These are phyloP conservation scores for Hydrolagus affinis DNA, from an alignment of 2,113 vertebrate genomes.

Conservation along the genomic window DNA sequence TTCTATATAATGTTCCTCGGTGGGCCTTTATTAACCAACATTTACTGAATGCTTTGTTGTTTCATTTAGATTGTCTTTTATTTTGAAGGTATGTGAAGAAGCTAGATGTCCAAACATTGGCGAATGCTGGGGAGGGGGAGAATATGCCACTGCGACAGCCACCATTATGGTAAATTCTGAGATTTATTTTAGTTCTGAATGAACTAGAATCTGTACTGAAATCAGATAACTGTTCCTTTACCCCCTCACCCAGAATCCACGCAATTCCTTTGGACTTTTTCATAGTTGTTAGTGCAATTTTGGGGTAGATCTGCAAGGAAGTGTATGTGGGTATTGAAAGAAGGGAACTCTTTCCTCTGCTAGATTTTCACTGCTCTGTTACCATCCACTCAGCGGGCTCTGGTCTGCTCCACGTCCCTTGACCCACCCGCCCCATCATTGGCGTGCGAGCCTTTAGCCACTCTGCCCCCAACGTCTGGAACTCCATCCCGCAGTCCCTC, in stretches of 20 bases:
- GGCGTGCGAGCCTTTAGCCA: too few relatives aligned
- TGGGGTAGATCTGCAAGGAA: neutral
- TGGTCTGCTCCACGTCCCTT: too few relatives aligned
- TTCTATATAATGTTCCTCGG: neutral
- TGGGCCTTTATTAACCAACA: neutral
- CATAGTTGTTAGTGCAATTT: neutral
- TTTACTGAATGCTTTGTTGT: neutral
- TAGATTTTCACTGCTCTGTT: too few relatives aligned
- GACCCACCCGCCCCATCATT: too few relatives aligned
- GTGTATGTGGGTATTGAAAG: neutral
- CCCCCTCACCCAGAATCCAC: neutral
- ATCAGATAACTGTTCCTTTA: neutral
- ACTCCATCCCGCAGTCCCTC: too few relatives aligned
- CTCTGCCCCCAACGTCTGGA: too few relatives aligned
- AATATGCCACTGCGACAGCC: conserved; percentile 84
- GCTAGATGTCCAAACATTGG: conserved; percentile 96
- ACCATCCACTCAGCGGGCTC: too few relatives aligned
- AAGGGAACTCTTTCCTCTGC: neutral
- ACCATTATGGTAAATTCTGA: conserved; percentile 83
- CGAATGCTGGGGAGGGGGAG: conserved; percentile 94
- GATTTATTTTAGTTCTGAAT: neutral
- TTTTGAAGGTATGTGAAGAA: conserved; percentile 85
- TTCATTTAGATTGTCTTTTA: neutral
- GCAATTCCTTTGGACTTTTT: neutral
- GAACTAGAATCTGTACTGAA: neutral